Percentiles rank a stretch among this genome's conserved stretches.
These are phyloP conservation scores for Zygaena filipendulae DNA, from an alignment of 2,888 invertebrate genomes.

Conservation along the genomic window DNA sequence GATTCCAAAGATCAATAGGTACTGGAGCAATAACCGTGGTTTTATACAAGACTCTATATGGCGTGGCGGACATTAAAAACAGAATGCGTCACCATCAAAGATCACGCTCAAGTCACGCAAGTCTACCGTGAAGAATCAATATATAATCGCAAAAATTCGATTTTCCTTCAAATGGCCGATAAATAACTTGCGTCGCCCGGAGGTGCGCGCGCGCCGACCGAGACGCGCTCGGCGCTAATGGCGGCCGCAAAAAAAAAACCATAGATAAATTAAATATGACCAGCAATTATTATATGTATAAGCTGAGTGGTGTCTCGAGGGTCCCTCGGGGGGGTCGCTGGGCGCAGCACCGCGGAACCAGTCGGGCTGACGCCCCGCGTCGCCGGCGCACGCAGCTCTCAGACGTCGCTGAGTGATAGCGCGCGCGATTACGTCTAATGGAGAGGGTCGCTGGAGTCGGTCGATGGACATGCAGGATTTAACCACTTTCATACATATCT, in stretches of 20 bases:
- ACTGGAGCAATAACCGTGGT: too few relatives aligned
- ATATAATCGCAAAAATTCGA: too few relatives aligned
- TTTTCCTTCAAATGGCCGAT: slow-evolving; percentile 52
- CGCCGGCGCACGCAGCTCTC: slow-evolving; percentile 10
- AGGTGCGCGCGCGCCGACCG: slow-evolving; percentile 39
- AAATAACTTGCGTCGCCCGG: slow-evolving; percentile 36
- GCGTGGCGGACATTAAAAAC: too few relatives aligned
- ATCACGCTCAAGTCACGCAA: too few relatives aligned
- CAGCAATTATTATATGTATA: slow-evolving; percentile 36
- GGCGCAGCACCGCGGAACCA: slow-evolving; percentile 24
- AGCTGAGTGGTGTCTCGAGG: slow-evolving; percentile 16
- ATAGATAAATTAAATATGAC: slow-evolving; percentile 40
- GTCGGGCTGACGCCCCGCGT: neutral
- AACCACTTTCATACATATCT: too few relatives aligned
- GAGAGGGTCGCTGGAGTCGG: too few relatives aligned
- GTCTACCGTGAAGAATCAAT: too few relatives aligned
- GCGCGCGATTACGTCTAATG: too few relatives aligned
- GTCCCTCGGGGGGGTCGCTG: slow-evolving; percentile 18
- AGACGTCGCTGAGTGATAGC: neutral
- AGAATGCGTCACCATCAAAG: too few relatives aligned
- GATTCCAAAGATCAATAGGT: too few relatives aligned
- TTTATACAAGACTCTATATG: too few relatives aligned
- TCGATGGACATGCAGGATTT: too few relatives aligned
- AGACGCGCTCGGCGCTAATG: slow-evolving; percentile 37
- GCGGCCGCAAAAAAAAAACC: slow-evolving; percentile 29